Conservation (phyloP, 2,113 vertebrate genomes). For the Leptobrachium ailaonicum region DNA sequence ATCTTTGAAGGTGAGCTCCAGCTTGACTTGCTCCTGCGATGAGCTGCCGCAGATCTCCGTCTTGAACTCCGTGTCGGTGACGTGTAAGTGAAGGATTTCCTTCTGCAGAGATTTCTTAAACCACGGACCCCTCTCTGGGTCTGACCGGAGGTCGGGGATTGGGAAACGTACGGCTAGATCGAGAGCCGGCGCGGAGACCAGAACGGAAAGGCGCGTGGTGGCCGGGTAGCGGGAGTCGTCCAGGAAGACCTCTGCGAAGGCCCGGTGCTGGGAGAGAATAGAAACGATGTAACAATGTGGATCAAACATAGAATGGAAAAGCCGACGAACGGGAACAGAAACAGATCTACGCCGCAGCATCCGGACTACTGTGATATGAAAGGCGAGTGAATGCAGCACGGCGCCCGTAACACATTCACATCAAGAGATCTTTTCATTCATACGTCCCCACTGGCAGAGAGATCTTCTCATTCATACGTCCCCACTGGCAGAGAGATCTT, state of each 20-base stretch:
- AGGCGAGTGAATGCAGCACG: too few species aligned
- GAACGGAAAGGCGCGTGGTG: conserved; percentile 81
- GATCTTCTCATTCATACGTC: too few species aligned
- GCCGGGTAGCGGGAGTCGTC: conserved; percentile 87
- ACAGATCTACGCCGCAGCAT: too few species aligned
- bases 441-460: too few species aligned
- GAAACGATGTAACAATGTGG: too few species aligned
- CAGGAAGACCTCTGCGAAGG: conserved; percentile 95
- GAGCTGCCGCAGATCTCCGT: conserved; percentile 85
- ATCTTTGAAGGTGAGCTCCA: conserved; percentile 92
- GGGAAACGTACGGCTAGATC: conserved; percentile 88
- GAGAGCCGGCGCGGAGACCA: conserved; percentile 79
- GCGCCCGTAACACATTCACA: too few species aligned
- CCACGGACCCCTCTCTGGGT: conserved; percentile 96
- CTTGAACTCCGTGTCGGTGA: conserved; percentile 87
- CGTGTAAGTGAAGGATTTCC: conserved; percentile 84
- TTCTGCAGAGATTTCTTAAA: conserved; percentile 97
- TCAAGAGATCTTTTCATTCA: too few species aligned
- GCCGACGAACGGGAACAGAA: too few species aligned
- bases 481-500: too few species aligned
- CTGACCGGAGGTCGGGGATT: conserved; percentile 93
- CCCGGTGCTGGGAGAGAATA: conserved; percentile 81
- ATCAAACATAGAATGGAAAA: too few species aligned
- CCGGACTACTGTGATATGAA: too few species aligned
- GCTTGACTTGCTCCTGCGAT: conserved; percentile 86